A percentile compares a stretch with the other conserved stretches of the same genome.
phyloP scores from a whole-genome alignment of 2,113 vertebrate species.

The Echinops telfairi region DNA sequence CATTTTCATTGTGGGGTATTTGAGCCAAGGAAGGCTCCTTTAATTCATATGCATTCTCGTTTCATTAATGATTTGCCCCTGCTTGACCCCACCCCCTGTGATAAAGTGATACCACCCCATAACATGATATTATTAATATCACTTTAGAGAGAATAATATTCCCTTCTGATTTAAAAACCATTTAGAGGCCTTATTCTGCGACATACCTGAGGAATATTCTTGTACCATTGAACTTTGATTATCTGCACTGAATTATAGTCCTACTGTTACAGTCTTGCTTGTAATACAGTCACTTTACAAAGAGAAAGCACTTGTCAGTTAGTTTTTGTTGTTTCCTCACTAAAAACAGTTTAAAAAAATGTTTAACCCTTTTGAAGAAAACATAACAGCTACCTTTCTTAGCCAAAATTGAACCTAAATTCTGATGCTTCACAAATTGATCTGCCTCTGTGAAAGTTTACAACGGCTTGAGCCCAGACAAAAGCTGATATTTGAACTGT shows the following conservation, averaged over 20 bases:
- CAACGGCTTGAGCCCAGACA: neutral
- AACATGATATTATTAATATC: neutral
- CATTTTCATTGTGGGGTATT: constrained; percentile 43
- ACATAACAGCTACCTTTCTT: constrained; percentile 22
- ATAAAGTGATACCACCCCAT: neutral
- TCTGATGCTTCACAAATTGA: constrained; percentile 15
- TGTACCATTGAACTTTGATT: constrained; percentile 5
- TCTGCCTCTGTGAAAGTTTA: neutral
- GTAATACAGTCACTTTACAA: constrained; percentile 9
- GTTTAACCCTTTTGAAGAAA: neutral
- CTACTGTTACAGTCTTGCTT: neutral
- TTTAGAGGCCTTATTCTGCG: constrained; percentile 40
- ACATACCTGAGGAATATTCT: neutral
- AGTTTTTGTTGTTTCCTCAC: constrained; percentile 19
- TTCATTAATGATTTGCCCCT: neutral
- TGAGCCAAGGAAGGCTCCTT: neutral
- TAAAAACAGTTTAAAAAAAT: constrained; percentile 1
- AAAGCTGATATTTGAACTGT: constrained; percentile 36
- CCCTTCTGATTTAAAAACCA: constrained; percentile 27
- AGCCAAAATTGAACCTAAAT: constrained; percentile 51
- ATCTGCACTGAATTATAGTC: constrained; percentile 25
- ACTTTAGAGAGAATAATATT: constrained; percentile 15
- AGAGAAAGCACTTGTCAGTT: constrained; percentile 27
- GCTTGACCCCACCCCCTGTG: neutral
- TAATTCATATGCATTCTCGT: constrained; percentile 4